Conservation (phyloP, 2,113 vertebrate species). For the Thryonomys swinderianus region DNA sequence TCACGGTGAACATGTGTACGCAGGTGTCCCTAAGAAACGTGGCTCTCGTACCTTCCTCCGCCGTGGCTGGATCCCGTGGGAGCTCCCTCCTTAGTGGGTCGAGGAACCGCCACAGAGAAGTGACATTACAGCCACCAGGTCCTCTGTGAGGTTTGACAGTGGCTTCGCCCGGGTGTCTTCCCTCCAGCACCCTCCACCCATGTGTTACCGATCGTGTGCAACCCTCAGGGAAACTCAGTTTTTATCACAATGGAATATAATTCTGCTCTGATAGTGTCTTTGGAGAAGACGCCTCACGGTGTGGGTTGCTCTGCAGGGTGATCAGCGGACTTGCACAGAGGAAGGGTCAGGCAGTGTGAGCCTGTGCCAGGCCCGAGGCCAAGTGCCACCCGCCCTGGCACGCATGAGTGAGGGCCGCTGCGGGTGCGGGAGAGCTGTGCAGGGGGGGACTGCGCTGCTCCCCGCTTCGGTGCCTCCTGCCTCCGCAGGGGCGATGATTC, state of each 20-base stretch:
- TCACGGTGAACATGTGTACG: not conserved
- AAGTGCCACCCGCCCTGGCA: no score
- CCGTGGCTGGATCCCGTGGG: not conserved
- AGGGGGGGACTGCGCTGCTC: not conserved
- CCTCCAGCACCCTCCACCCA: not conserved
- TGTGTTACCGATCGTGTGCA: not conserved
- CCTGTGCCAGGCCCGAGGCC: not conserved
- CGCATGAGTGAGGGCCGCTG: accelerated
- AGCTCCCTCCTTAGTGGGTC: not conserved
- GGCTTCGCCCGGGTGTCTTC: not conserved
- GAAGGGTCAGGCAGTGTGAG: not conserved
- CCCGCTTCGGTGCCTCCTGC: not conserved
- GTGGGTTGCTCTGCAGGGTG: not conserved
- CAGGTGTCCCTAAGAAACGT: not conserved
- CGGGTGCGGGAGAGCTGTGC: not conserved
- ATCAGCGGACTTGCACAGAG: not conserved
- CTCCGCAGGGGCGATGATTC: not conserved
- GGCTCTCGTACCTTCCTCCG: not conserved
- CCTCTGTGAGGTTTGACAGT: not conserved
- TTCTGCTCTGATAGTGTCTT: not conserved
- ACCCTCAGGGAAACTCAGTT: not conserved
- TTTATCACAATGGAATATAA: not conserved
- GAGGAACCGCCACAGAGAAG: not conserved
- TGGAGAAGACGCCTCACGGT: not conserved
- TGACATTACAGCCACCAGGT: not conserved